A percentile compares a stretch with the other conserved stretches of the same genome.
phyloP scores from a whole-genome alignment of 2,113 vertebrate genomes.

The Origma solitaria region DNA sequence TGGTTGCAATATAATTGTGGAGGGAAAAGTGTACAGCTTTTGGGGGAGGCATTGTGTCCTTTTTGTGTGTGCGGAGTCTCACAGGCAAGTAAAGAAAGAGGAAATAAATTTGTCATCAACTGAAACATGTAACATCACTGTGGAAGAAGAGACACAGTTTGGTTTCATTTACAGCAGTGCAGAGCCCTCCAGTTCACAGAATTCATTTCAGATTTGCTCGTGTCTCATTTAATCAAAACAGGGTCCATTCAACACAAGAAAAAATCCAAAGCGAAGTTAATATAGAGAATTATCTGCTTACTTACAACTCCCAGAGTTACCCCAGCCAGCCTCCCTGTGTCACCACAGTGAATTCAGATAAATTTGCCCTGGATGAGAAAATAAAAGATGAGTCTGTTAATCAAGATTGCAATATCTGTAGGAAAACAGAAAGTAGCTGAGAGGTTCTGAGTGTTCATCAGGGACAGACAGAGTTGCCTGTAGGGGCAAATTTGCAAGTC shows the following conservation, averaged over 20 bases:
- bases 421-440: slow-evolving; percentile 28
- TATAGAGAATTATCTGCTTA: background rate
- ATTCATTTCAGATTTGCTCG: background rate
- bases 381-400: slow-evolving; percentile 34
- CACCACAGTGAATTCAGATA: slow-evolving; percentile 68
- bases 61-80: background rate
- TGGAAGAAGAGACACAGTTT: background rate
- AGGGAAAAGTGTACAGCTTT: background rate
- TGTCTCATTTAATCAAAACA: background rate
- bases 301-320: slow-evolving; percentile 63
- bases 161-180: background rate
- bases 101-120: background rate
- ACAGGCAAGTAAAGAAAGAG: background rate
- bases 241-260: background rate
- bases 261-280: background rate
- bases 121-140: background rate
- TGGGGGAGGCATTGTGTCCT: background rate
- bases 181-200: background rate
- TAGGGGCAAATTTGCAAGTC: slow-evolving; percentile 41
- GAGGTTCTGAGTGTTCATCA: background rate
- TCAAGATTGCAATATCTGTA: slow-evolving; percentile 41
- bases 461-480: slow-evolving; percentile 8
- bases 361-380: slow-evolving; percentile 65
- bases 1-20: background rate
- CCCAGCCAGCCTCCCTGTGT: slow-evolving; percentile 52